A percentile compares a stretch with the other conserved stretches of the same genome.
Evolutionary conservation across 92 coral and sea anemone genomes (phyloP).

Genomic region (Palythoa grandiflora): DNA sequence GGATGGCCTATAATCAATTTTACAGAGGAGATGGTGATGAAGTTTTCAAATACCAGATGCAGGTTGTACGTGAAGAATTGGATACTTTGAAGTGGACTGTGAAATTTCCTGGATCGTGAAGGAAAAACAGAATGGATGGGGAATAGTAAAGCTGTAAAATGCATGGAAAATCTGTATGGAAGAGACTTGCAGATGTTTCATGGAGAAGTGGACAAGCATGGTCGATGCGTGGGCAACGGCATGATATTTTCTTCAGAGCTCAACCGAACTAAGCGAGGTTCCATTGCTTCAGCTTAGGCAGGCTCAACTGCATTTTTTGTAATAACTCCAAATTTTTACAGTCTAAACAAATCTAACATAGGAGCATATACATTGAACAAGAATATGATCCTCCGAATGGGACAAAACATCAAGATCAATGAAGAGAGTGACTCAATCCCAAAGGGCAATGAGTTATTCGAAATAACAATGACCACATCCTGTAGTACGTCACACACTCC

Average conservation of each 20-base stretch:
- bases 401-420: no score
- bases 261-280: slow-evolving; percentile 56
- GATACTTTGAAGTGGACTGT: background rate
- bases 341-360: background rate
- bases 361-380: background rate
- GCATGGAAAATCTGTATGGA: slow-evolving; percentile 28
- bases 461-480: no score
- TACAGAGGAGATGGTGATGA: slow-evolving; percentile 3
- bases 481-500: no score
- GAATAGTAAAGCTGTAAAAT: background rate
- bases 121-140: slow-evolving; percentile 1
- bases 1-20: slow-evolving; percentile 3
- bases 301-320: slow-evolving; percentile 1
- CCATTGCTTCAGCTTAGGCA: slow-evolving; percentile 33
- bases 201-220: slow-evolving; percentile 55
- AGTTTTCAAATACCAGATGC: background rate
- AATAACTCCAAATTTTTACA: background rate
- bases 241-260: slow-evolving; percentile 52
- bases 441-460: no score
- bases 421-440: no score
- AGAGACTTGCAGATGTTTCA: slow-evolving; percentile 12
- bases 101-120: background rate
- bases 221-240: slow-evolving; percentile 57
- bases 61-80: background rate
- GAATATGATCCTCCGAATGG: background rate